phyloP scores from a whole-genome alignment of 2,888 invertebrate genomes.

The Stenurella melanura region DNA sequence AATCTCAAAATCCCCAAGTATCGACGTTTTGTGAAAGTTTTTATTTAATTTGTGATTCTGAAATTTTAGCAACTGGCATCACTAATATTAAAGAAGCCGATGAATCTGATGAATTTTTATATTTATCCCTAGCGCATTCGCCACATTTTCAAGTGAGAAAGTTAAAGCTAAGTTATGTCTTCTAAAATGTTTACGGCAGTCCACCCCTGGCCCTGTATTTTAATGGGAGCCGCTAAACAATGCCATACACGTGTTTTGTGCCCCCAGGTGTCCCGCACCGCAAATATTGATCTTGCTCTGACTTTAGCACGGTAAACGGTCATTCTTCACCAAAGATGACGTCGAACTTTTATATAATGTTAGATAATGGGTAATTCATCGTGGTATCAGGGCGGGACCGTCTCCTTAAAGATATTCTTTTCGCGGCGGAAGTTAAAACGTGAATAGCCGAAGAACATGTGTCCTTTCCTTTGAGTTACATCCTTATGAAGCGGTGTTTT shows the following conservation, averaged over 20 bases:
- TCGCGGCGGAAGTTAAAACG: slow-evolving; percentile 46
- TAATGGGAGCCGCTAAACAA: slow-evolving; percentile 15
- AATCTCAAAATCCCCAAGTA: too few relatives aligned
- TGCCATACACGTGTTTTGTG: slow-evolving; percentile 52
- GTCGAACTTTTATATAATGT: slow-evolving; percentile 49
- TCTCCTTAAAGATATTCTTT: slow-evolving; percentile 38
- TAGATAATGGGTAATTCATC: slow-evolving; percentile 47
- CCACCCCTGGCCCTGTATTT: slow-evolving; percentile 4
- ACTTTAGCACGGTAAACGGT: slow-evolving; percentile 50
- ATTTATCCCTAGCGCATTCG: too few relatives aligned
- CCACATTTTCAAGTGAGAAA: too few relatives aligned
- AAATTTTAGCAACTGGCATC: too few relatives aligned
- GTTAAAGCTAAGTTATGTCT: too few relatives aligned
- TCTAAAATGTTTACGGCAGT: not conserved
- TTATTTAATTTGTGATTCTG: too few relatives aligned
- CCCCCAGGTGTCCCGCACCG: slow-evolving; percentile 56
- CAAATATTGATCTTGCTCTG: slow-evolving; percentile 59
- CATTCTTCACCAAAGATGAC: slow-evolving; percentile 47
- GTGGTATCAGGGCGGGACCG: slow-evolving; percentile 47
- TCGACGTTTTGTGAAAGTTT: too few relatives aligned
- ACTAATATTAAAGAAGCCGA: too few relatives aligned
- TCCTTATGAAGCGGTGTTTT: slow-evolving; percentile 47
- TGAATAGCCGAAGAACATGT: slow-evolving; percentile 45
- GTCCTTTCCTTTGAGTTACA: slow-evolving; percentile 43
- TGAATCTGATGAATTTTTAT: too few relatives aligned